Evolutionary conservation across 2,888 invertebrate species (phyloP), one percentile per base, ranked within the genome.

Genomic region (Polia nebulosa): DNA sequence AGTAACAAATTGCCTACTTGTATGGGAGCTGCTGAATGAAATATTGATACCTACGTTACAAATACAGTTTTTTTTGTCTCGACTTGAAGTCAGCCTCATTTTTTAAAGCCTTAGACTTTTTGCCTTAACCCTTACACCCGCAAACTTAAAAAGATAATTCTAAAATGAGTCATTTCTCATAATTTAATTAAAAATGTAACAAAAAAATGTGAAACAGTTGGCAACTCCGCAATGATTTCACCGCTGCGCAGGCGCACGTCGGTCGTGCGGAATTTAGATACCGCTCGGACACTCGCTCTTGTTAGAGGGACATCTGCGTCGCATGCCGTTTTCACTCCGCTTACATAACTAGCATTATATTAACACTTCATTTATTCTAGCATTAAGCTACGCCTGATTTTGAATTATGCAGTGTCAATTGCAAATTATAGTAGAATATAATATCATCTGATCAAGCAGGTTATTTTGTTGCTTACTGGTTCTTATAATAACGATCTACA

Each of bases 201-300:
- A 20, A 47, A 45, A 36, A 69, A 78, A 58, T 47, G 56, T 52
- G 66, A 88, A 92, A 90, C 72, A 81, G 93, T 93, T 92, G 88
- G 62, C 77, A 64, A 86, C 87, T 67, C 82, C 86, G 76, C 77
- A 74, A 74, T 85, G 92, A 92, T 93, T 93, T 93, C 93, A 89
- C 93, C 88, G 85, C 52, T 69, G 84, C 84, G 86, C 85, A 74
- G 80, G 84, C 87, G 87, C 88, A 88, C 86, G 87, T 84, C 82
- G 88, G 87, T 88, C 89, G 88, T 83, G 87, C 87, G 90, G 91
- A 91, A 92, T 91, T 92, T 90, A 92, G 92, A 91, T 90, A 89
- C 91, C 87, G 89, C 88, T 90, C 84, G 89, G 91, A 90, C 92
- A 91, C 90, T 89, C 88, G 88, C 89, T 91, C 91, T 92, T 91